These are phyloP conservation scores for Zelostemma sp. DNA, from an alignment of 1,140 invertebrate species.

Conservation along the genomic window DNA sequence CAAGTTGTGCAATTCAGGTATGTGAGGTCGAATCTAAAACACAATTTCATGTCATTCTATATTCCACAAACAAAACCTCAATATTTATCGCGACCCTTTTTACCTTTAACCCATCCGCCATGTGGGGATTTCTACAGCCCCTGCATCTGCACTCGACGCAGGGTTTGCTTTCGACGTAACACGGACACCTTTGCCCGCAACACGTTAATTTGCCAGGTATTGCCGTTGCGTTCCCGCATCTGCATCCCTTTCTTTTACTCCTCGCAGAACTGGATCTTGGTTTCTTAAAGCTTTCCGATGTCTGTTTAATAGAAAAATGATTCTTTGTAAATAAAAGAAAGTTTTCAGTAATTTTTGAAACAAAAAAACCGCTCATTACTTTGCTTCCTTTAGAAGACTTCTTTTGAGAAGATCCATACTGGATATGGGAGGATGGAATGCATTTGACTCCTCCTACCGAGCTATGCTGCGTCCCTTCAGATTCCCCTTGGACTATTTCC, in stretches of 20 bases:
- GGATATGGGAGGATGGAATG: constrained; percentile 65
- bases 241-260: constrained; percentile 80
- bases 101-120: constrained; percentile 84
- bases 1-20: constrained; percentile 73
- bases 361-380: constrained; percentile 52
- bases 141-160: constrained; percentile 90
- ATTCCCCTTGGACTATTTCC: constrained; percentile 54
- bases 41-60: no score
- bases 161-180: constrained; percentile 89
- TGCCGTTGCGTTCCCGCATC: constrained; percentile 91
- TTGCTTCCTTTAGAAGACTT: constrained; percentile 68
- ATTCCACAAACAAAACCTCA: no score
- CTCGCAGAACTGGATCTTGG: constrained; percentile 64
- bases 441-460: constrained; percentile 65
- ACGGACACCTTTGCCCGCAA: constrained; percentile 92
- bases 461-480: constrained; percentile 53
- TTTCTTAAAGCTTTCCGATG: constrained; percentile 65
- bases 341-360: neutral
- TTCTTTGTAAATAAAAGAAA: constrained; percentile 1
- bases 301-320: no score
- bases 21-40: constrained; percentile 75
- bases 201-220: constrained; percentile 91
- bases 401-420: constrained; percentile 62
- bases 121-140: constrained; percentile 91
- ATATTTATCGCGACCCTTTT: no score